A percentile compares a stretch with the other conserved stretches of the same genome.
Evolutionary conservation across 2,888 invertebrate species (phyloP).

Genomic region (Platycheirus albimanus): DNA sequence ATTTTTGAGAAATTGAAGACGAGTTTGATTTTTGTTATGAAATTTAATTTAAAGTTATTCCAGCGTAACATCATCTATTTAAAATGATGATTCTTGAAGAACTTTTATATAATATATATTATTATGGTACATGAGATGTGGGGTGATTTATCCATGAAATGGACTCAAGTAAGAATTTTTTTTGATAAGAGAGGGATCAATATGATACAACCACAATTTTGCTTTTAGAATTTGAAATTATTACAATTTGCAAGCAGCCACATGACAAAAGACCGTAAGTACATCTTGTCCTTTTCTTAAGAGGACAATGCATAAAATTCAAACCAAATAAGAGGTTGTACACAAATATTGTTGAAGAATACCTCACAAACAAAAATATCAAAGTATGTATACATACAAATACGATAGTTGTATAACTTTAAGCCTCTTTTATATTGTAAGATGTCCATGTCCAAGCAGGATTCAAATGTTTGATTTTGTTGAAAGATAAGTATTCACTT

Average conservation of each 20-base stretch:
- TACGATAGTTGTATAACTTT: too few species aligned
- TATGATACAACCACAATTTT: neutral
- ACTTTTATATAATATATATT: neutral
- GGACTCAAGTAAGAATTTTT: neutral
- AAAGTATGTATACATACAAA: too few species aligned
- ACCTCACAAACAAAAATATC: too few species aligned
- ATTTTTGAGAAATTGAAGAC: conserved; percentile 23
- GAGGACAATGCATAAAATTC: neutral
- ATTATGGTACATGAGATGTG: neutral
- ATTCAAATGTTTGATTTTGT: too few species aligned
- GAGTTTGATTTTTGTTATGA: conserved; percentile 33
- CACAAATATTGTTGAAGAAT: too few species aligned
- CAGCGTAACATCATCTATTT: conserved; percentile 19
- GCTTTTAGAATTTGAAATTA: conserved; percentile 15
- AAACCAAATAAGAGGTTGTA: neutral
- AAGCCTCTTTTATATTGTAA: too few species aligned
- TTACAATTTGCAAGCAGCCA: conserved; percentile 35
- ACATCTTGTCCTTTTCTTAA: neutral
- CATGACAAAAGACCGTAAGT: conserved; percentile 28
- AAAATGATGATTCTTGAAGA: too few species aligned
- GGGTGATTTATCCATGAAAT: neutral
- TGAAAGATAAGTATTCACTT: too few species aligned
- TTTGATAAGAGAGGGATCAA: neutral
- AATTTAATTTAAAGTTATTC: conserved; percentile 57
- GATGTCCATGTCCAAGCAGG: too few species aligned